Evolutionary conservation across 1,140 invertebrate species (phyloP), one percentile per base, ranked within the genome.

Genomic region (Hypsibius dujardini): DNA sequence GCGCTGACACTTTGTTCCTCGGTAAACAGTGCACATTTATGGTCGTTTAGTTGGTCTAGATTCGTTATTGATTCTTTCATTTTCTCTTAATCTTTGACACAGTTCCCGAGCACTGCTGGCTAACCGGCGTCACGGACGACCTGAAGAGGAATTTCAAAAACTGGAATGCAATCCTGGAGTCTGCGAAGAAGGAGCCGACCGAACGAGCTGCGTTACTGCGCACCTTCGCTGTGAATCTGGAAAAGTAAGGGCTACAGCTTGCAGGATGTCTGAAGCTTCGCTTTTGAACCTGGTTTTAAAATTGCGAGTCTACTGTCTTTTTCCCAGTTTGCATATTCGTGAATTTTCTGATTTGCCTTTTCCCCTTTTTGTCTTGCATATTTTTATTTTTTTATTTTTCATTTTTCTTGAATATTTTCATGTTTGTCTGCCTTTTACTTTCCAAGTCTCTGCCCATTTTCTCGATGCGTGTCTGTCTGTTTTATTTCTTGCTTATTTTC

Each of bases 31-130:
- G 28, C 28, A 28, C 28, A 28, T 28, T 28, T 28, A 28, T 28
- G 28, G 28, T 28, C 28, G 28, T 28, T 28, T 28, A 28, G 28
- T 28, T 28, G 28, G 28, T 28, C 28, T 28, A 28, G 28, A 28
- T 28, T 28, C 28, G 28, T 28, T 28, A 28, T 28, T 28, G 28
- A 28, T 28, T 28, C 28, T 28, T 28, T 28, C 28, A 56, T 56
- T 56, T 56, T 56, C 50, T 56, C n/a, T 56, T 56, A 12, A 56
- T 56, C n/a, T 56, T 56, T 7, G 7, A 56, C n/a, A 56, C 50
- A 56, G 50, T 94, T 45, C 90, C 90, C 0, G 90, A 95, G 78
- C 77, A 93, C 1, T 90, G 87, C 74, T 85, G 85, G 75, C 76
- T 90, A 70, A 88, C 90, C 1, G 90, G 90, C 15, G 76, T 87